These are phyloP conservation scores for Pegoplata infirma DNA, from an alignment of 2,888 invertebrate species.

Conservation along the genomic window DNA sequence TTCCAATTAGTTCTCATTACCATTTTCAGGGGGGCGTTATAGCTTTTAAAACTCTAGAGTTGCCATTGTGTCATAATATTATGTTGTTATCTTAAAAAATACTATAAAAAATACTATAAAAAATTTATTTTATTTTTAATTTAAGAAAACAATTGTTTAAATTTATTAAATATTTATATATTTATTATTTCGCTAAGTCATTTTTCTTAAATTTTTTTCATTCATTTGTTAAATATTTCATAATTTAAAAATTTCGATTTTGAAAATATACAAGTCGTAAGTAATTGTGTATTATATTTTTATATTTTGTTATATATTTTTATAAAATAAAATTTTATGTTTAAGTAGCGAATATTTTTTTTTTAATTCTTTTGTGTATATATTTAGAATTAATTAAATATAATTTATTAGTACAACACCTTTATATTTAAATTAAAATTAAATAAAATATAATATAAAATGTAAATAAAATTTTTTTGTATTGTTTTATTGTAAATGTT, in stretches of 20 bases:
- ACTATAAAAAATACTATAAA: not conserved
- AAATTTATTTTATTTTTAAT: too few relatives aligned
- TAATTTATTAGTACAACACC: not conserved
- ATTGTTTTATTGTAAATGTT: too few relatives aligned
- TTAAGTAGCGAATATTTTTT: constrained; percentile 14
- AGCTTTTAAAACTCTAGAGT: constrained; percentile 49
- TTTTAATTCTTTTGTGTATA: not conserved
- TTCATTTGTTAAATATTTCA: not conserved
- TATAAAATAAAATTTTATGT: not conserved
- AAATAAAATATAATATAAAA: not conserved
- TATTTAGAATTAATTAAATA: not conserved
- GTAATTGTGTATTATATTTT: not conserved
- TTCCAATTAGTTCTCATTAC: not conserved
- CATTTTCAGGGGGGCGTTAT: constrained; percentile 51
- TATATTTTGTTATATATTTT: not conserved
- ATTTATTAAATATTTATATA: not conserved
- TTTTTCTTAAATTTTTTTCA: not conserved
- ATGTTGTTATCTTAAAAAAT: not conserved
- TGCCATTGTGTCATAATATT: constrained; percentile 45
- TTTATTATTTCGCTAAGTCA: constrained; percentile 20
- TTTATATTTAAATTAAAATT: not conserved
- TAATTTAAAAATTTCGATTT: not conserved
- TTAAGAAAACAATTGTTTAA: too few relatives aligned
- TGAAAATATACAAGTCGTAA: not conserved
- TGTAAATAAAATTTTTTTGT: not conserved